Percentiles rank a stretch among this genome's conserved stretches.
phyloP scores from a whole-genome alignment of 53 echinoderm and acorn worm species.

The Zoroaster sp. region DNA sequence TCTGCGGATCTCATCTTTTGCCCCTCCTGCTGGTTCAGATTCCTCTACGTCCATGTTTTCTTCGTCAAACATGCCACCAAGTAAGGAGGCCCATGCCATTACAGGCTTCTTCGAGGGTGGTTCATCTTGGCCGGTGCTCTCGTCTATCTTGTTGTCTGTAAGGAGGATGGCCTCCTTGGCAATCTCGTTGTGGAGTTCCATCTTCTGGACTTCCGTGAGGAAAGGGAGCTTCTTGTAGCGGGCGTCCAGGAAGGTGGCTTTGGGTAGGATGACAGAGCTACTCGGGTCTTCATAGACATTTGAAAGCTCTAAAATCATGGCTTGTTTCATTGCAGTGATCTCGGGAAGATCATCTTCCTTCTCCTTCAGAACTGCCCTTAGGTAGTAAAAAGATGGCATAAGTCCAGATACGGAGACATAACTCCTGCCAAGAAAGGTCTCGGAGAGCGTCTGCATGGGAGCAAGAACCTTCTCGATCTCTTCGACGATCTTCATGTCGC shows the following conservation, averaged over 20 bases:
- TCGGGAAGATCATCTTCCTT: constrained; percentile 30
- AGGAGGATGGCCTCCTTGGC: constrained; percentile 8
- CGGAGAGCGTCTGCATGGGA: constrained; percentile 32
- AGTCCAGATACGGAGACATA: constrained; percentile 31
- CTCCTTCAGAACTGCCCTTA: constrained; percentile 35
- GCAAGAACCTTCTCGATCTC: constrained; percentile 48
- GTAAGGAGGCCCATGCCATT: constrained; percentile 33
- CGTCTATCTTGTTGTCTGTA: constrained; percentile 8
- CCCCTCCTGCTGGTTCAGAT: constrained; percentile 7
- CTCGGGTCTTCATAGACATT: constrained; percentile 29
- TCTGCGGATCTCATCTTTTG: constrained; percentile 42
- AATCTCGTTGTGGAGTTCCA: constrained; percentile 20
- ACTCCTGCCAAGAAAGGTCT: constrained; percentile 34
- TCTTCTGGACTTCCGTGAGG: constrained; percentile 27
- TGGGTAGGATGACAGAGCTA: constrained; percentile 27
- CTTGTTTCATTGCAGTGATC: constrained; percentile 42
- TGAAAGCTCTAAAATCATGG: constrained; percentile 29
- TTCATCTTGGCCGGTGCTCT: background rate
- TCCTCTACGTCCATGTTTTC: constrained; percentile 16
- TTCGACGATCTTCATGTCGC: constrained; percentile 7
- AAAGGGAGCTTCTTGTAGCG: constrained; percentile 53
- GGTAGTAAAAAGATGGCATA: constrained; percentile 33
- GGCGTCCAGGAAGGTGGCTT: constrained; percentile 35
- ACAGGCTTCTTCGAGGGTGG: constrained; percentile 41
- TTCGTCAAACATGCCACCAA: constrained; percentile 39